These are phyloP conservation scores for Halesus radiatus DNA, from an alignment of 1,140 invertebrate genomes.

Conservation along the genomic window DNA sequence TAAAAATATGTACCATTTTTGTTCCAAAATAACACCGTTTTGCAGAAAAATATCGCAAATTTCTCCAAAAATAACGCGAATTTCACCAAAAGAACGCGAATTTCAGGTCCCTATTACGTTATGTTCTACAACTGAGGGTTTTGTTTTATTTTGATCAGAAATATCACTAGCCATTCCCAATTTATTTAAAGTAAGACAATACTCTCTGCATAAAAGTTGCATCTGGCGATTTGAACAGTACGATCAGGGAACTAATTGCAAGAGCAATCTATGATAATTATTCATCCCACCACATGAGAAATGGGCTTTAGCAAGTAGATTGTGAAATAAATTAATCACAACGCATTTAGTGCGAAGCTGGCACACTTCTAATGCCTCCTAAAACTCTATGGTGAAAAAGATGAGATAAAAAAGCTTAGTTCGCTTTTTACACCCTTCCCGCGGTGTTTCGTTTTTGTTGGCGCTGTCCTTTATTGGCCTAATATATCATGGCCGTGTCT, in stretches of 20 bases:
- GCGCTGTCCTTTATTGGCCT: slow-evolving; percentile 50
- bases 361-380: slow-evolving; percentile 48
- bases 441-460: slow-evolving; percentile 31
- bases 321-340: slow-evolving; percentile 47
- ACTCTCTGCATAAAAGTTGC: neutral
- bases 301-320: neutral
- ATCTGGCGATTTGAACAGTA: neutral
- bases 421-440: slow-evolving; percentile 38
- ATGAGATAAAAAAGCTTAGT: slow-evolving; percentile 19
- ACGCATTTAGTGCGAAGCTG: slow-evolving; percentile 52
- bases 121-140: too few species aligned
- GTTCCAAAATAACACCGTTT: too few species aligned
- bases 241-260: neutral
- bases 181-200: too few species aligned
- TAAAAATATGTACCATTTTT: too few species aligned
- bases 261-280: slow-evolving; percentile 1
- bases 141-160: too few species aligned
- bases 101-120: too few species aligned
- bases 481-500: slow-evolving; percentile 45
- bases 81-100: too few species aligned
- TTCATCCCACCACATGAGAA: neutral
- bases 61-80: too few species aligned
- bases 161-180: too few species aligned
- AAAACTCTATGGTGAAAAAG: slow-evolving; percentile 14
- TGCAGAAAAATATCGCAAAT: too few species aligned